phyloP scores from a whole-genome alignment of 2,797 vertebrate species.

The Pitangus sulphuratus region DNA sequence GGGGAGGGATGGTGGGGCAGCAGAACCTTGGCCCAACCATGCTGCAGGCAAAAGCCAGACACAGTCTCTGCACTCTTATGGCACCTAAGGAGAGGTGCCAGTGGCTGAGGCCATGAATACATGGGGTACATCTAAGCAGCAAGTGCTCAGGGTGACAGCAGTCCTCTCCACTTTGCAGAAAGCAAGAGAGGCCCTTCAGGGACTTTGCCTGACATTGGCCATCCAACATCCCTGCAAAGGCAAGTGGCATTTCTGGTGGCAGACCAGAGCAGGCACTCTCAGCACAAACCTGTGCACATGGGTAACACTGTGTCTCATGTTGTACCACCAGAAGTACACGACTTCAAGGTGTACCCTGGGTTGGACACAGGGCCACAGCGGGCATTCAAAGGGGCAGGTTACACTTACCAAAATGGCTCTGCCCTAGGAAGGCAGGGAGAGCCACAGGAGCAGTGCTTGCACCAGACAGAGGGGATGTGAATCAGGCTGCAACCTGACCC shows the following conservation, averaged over 20 bases:
- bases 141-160: background rate
- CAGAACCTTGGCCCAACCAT: background rate
- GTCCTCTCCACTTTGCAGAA: background rate
- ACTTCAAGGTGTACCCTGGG: background rate
- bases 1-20: background rate
- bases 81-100: background rate
- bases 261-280: background rate
- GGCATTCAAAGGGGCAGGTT: background rate
- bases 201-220: background rate
- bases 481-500: background rate
- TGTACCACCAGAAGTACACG: accelerated
- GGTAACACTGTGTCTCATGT: accelerated
- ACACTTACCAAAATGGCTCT: background rate
- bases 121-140: background rate
- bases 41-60: background rate
- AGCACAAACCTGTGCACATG: background rate
- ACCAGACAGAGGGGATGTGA: background rate
- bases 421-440: background rate
- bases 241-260: background rate
- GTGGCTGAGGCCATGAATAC: background rate
- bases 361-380: background rate
- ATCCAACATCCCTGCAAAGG: background rate
- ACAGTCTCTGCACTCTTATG: background rate
- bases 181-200: background rate
- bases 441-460: background rate